Evolutionary conservation across 2,113 vertebrate species (phyloP).

Genomic region (Tupaia tana): DNA sequence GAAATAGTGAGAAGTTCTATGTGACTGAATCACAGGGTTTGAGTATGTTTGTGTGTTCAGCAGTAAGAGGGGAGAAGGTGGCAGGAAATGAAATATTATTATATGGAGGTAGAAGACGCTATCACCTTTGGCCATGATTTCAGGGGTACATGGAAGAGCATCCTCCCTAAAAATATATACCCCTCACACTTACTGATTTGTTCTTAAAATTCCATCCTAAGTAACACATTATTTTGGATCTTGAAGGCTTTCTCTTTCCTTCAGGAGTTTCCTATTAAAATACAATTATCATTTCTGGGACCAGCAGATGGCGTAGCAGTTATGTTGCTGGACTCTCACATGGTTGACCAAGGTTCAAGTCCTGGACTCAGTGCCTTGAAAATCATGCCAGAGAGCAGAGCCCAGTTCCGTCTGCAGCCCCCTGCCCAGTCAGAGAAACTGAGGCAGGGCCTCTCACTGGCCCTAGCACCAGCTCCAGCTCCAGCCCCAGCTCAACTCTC

Average conservation of each 20-base stretch:
- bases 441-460: too few relatives aligned
- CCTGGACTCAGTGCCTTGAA: too few relatives aligned
- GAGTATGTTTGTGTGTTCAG: background rate
- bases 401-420: too few relatives aligned
- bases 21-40: background rate
- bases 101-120: background rate
- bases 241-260: background rate
- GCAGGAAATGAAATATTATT: slow-evolving; percentile 3
- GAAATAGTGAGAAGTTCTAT: background rate
- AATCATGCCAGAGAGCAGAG: too few relatives aligned
- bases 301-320: too few relatives aligned
- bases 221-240: background rate
- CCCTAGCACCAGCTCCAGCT: too few relatives aligned
- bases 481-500: too few relatives aligned
- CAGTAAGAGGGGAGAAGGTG: background rate
- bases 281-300: background rate
- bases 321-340: too few relatives aligned
- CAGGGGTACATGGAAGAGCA: background rate
- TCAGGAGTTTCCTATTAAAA: slow-evolving; percentile 3
- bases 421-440: too few relatives aligned
- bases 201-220: background rate
- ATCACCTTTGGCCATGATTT: background rate
- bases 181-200: background rate
- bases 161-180: background rate
- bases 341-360: too few relatives aligned